Base-by-base conservation (phyloP, 2,797 vertebrate genomes). In the Alectoris magna region DNA sequence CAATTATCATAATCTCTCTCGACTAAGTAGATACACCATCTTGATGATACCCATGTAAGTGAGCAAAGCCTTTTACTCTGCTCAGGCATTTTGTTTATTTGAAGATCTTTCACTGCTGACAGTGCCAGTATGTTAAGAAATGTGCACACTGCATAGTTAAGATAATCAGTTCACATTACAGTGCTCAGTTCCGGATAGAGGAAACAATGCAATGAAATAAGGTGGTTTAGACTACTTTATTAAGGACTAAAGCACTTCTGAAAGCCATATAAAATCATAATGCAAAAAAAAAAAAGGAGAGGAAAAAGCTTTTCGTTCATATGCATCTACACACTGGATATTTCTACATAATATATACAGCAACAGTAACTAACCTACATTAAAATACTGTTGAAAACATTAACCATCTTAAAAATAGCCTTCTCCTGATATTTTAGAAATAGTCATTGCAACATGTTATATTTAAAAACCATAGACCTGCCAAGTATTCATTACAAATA, bases 1-100 rank as follows among this genome's bases (percentile, higher is more conserved):
- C 51, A 94, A 91, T 92, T 92, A 86, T 94, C 76, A 68, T 88
- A 91, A 94, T 91, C 88, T 91, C 68, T 79, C 44, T 62, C 26
- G 17, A 71, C 19, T 46, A 62, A 82, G 44, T 43, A 29, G 14
- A 63, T 86, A 67, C 16, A 84, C 49, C 10, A 73, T 64, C 87
- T 82, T 79, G 34, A 82, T 76, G 41, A 62, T 39, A 74, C 46
- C 44, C 76, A 11, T 0, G 0, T 67, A 72, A 86, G 59, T 22
- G 38, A 87, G 53, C 22, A 71, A 29, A 18, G 27, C 18, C 63
- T 63, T 84, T 92, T 23, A 56, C 53, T 75, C 51, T 78, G 14
- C 34, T 81, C 26, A 86, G 46, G 3, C 9, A 53, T 22, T 62
- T 62, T 46, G 26, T 80, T 86, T 87, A 67, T 83, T 88, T 89